phyloP scores from a whole-genome alignment of 2,797 vertebrate species.

The Sebastes reedi region DNA sequence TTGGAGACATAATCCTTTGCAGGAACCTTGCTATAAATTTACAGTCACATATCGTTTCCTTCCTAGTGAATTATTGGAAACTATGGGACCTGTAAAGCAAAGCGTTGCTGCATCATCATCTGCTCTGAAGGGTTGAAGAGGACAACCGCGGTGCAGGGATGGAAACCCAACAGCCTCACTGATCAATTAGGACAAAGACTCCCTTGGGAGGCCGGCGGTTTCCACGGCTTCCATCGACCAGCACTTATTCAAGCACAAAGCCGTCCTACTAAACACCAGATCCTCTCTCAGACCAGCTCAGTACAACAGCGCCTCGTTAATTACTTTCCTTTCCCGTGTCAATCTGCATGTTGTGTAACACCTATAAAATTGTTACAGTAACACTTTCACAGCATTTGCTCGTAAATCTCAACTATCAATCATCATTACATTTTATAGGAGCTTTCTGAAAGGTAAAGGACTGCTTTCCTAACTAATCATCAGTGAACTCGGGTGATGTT shows the following conservation, averaged over 20 bases:
- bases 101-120: background rate
- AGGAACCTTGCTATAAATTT: background rate
- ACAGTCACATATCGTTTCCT: background rate
- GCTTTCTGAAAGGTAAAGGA: background rate
- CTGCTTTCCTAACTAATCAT: slow-evolving; percentile 1
- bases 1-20: background rate
- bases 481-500: background rate
- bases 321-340: slow-evolving; percentile 25
- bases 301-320: slow-evolving; percentile 21
- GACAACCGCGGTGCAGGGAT: slow-evolving; percentile 22
- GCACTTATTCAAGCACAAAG: slow-evolving; percentile 40
- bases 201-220: slow-evolving; percentile 42
- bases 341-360: slow-evolving; percentile 18
- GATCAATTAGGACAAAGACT: slow-evolving; percentile 66
- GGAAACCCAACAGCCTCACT: slow-evolving; percentile 52
- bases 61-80: background rate
- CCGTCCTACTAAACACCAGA: slow-evolving; percentile 12
- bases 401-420: slow-evolving; percentile 19
- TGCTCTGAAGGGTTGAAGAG: slow-evolving; percentile 19
- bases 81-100: background rate
- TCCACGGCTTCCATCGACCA: slow-evolving; percentile 57
- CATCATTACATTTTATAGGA: slow-evolving; percentile 18
- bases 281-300: slow-evolving; percentile 12
- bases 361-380: slow-evolving; percentile 18
- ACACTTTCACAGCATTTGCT: slow-evolving; percentile 8